Percentiles rank a stretch among this genome's conserved stretches.
Conservation (phyloP, 2,797 vertebrate genomes). For the Sciaenops ocellatus region DNA sequence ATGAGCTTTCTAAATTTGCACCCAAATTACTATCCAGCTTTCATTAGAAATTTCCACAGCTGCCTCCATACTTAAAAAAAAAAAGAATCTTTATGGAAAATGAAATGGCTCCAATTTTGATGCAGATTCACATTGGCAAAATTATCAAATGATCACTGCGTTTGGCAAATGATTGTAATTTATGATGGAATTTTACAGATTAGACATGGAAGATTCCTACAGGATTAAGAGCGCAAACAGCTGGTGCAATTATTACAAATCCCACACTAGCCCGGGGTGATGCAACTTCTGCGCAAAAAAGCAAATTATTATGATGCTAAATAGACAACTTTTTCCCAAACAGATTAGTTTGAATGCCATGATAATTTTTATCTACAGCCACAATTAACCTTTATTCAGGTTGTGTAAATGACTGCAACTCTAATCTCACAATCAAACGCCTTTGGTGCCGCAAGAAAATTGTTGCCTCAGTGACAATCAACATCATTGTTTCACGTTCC, state of each 20-base stretch:
- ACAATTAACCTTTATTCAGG: constrained; percentile 75
- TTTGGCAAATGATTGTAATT: constrained; percentile 16
- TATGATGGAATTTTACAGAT: constrained; percentile 35
- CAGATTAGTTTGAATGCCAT: constrained; percentile 54
- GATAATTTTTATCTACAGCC: constrained; percentile 48
- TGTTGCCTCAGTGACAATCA: constrained; percentile 58
- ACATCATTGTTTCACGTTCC: constrained; percentile 32
- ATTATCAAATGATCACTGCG: constrained; percentile 16
- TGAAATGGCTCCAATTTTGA: constrained; percentile 11
- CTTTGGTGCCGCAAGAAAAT: constrained; percentile 42
- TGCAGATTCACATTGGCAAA: constrained; percentile 26
- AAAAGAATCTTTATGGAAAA: not conserved
- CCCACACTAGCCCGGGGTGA: constrained; percentile 13
- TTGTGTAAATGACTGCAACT: constrained; percentile 58
- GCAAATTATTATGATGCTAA: constrained; percentile 48
- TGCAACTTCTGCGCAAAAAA: constrained; percentile 32
- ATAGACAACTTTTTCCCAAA: constrained; percentile 44
- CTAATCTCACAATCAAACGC: constrained; percentile 65
- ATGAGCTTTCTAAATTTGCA: constrained; percentile 49
- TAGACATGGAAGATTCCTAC: constrained; percentile 28
- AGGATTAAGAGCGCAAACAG: constrained; percentile 42
- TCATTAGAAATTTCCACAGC: constrained; percentile 36
- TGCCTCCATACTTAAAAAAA: constrained; percentile 6
- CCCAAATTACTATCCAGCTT: constrained; percentile 44
- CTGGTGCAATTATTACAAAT: constrained; percentile 49